phyloP scores from a whole-genome alignment of 2,888 invertebrate genomes.

The Megastigmus dorsalis region DNA sequence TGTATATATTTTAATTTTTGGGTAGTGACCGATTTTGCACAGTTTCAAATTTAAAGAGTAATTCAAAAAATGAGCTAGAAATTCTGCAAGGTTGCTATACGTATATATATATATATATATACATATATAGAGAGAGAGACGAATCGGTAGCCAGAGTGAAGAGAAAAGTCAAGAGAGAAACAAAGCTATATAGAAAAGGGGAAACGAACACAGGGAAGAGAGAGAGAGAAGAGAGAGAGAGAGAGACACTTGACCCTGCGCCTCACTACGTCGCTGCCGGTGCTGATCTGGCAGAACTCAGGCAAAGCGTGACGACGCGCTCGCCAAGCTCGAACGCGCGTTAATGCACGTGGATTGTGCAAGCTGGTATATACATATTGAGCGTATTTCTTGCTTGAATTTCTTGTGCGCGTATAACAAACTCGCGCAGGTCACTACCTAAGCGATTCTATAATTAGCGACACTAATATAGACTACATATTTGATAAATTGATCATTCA shows the following conservation, averaged over 20 bases:
- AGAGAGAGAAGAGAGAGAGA: conserved; percentile 53
- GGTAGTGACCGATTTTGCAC: no score
- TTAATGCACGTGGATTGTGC: conserved; percentile 62
- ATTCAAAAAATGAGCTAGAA: no score
- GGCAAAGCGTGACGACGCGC: conserved; percentile 52
- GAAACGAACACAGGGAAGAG: conserved; percentile 40
- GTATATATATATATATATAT: no score
- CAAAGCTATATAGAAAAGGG: neutral
- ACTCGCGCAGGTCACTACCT: neutral
- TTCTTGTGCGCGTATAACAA: neutral
- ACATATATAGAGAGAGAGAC: no score
- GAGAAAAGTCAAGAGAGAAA: conserved; percentile 41
- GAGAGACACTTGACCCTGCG: conserved; percentile 69
- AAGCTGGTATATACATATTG: neutral
- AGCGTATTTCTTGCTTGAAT: neutral
- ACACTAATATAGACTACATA: no score
- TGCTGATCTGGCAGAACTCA: conserved; percentile 68
- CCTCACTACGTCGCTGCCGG: conserved; percentile 60
- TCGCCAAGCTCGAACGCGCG: conserved; percentile 57
- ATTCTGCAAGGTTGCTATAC: no score
- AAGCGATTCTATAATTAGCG: no score
- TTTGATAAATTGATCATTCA: no score
- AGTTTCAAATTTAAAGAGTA: no score
- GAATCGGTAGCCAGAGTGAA: no score
- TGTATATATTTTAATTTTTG: no score